These are phyloP conservation scores for Phenganax marumi DNA, from an alignment of 92 coral and sea anemone species.

Conservation along the genomic window DNA sequence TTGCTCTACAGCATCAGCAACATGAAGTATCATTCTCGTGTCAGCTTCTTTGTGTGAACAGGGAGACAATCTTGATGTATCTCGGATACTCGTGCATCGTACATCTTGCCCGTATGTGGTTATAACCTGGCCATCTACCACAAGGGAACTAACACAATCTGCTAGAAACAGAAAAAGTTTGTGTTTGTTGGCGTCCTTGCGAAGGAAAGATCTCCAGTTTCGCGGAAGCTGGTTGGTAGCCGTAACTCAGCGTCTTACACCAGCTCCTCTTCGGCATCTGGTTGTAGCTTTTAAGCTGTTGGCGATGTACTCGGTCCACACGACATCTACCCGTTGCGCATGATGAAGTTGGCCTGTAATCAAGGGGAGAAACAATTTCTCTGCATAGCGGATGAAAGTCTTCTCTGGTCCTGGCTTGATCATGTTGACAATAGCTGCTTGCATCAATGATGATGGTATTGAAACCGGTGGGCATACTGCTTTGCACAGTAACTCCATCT, in stretches of 20 bases:
- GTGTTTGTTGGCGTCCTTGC: constrained; percentile 54
- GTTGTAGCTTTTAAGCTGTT: constrained; percentile 58
- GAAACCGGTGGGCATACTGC: constrained; percentile 23
- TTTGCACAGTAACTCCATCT: neutral
- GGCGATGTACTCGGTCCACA: constrained; percentile 62
- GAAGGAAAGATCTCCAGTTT: constrained; percentile 50
- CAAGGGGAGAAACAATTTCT: constrained; percentile 55
- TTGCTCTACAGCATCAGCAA: constrained; percentile 47
- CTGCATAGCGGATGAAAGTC: constrained; percentile 52
- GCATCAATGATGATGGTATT: constrained; percentile 18
- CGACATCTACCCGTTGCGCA: constrained; percentile 62
- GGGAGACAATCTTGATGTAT: constrained; percentile 22
- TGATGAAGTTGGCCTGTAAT: constrained; percentile 53
- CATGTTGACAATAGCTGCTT: constrained; percentile 31
- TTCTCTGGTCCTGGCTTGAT: constrained; percentile 33
- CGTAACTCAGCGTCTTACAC: constrained; percentile 50
- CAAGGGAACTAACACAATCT: constrained; percentile 33
- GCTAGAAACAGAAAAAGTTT: constrained; percentile 53
- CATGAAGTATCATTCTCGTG: constrained; percentile 31
- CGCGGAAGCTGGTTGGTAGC: constrained; percentile 62
- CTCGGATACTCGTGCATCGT: constrained; percentile 10
- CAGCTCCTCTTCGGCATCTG: constrained; percentile 59
- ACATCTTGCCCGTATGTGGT: constrained; percentile 47
- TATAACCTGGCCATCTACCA: constrained; percentile 38
- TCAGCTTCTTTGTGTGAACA: constrained; percentile 29